phyloP scores from a whole-genome alignment of 37 sponge, comb jelly and placozoan species.

The Dysidea cf. avara region DNA sequence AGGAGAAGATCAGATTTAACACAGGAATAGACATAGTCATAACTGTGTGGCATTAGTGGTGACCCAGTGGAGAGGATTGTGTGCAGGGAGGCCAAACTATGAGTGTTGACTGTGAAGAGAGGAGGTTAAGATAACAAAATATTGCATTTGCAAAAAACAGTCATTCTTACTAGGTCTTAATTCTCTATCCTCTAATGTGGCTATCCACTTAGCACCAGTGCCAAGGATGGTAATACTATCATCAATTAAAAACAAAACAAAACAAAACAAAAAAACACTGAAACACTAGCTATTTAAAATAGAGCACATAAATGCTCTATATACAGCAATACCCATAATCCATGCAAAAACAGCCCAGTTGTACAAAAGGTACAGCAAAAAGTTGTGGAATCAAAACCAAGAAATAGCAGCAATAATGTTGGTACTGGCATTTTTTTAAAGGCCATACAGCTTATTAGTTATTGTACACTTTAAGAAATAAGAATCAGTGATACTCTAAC shows the following conservation, averaged over 20 bases:
- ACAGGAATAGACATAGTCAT: slow-evolving; percentile 87
- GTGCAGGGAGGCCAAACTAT: slow-evolving; percentile 77
- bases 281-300: no score
- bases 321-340: no score
- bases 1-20: slow-evolving; percentile 86
- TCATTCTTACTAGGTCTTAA: slow-evolving; percentile 50
- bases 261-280: no score
- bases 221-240: slow-evolving; percentile 87
- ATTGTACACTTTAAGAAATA: no score
- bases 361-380: no score
- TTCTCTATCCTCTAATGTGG: slow-evolving; percentile 80
- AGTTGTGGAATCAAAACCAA: no score
- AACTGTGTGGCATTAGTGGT: slow-evolving; percentile 87
- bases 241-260: background rate
- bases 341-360: no score
- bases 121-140: background rate
- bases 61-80: slow-evolving; percentile 97
- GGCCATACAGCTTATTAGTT: no score
- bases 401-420: no score
- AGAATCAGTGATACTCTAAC: no score
- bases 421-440: no score
- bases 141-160: background rate
- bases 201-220: slow-evolving; percentile 93
- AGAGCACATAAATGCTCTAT: no score
- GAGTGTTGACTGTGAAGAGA: slow-evolving; percentile 55